Evolutionary conservation across 2,797 vertebrate species (phyloP), one percentile per base, ranked within the genome.

Genomic region (Lutra lutra): DNA sequence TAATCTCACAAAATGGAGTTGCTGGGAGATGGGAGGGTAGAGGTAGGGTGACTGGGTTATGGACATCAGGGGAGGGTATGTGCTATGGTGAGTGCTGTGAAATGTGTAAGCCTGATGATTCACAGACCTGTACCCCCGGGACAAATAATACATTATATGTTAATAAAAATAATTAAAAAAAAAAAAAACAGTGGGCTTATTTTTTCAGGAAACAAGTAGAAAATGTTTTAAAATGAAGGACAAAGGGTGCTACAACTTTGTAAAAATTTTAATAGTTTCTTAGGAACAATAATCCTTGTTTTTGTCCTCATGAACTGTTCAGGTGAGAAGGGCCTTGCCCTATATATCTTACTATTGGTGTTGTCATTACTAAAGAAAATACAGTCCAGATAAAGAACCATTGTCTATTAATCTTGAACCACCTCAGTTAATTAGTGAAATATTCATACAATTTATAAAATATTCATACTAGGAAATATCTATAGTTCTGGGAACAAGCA

Each of bases 291-390:
- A 29, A 68, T 85, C 20, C 14, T 90, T 86, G 40, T 51, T 90
- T 94, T 95, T 58, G 84, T 60, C 43, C 70, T 95, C 94, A 97
- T 96, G 82, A 96, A 68, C 78, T 48, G 10, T 78, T 93, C 51
- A 51, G 25, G 7, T 80, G 58, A 64, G 54, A 92, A 91, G 32
- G 35, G 1, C 4, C 15, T 48, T 89, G 72, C n/a, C 62, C 3
- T 85, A 78, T n/a, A 40, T 54, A 20, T 48, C 25, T 86, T 83
- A 72, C 73, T 62, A 20, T 62, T 51, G 35, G 4, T 72, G 7
- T 21, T 95, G 46, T 83, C 78, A 84, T 86, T 91, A 89, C 29
- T 35, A 80, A 86, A 89, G 12, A 72, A 96, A 78, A 89, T 66
- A 27, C 5, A 73, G 43, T 40, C 5, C 32, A 88, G 80, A 86